phyloP scores from a whole-genome alignment of 2,113 vertebrate genomes.

The Sturnira hondurensis region DNA sequence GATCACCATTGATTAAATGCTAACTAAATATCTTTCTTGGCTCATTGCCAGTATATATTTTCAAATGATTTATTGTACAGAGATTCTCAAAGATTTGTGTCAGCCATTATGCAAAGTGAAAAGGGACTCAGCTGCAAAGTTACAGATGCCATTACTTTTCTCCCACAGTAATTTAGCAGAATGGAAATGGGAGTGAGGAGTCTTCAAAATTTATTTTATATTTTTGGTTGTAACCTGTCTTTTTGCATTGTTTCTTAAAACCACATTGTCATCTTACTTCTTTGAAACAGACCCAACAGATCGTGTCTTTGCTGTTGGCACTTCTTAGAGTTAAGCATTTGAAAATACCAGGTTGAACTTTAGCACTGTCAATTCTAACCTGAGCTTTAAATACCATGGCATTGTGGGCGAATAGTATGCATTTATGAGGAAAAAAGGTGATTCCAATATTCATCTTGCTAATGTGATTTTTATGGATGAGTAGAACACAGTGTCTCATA shows the following conservation, averaged over 20 bases:
- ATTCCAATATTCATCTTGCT: background rate
- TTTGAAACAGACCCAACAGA: background rate
- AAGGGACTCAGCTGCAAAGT: background rate
- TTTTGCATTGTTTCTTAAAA: background rate
- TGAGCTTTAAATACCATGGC: conserved; percentile 31
- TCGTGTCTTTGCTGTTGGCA: background rate
- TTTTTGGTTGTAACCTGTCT: background rate
- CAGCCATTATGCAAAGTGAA: background rate
- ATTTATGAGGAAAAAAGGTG: background rate
- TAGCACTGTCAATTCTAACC: background rate
- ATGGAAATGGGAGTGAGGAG: background rate
- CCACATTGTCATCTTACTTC: background rate
- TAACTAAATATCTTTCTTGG: background rate
- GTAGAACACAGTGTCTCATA: background rate
- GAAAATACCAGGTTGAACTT: conserved; percentile 41
- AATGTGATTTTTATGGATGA: background rate
- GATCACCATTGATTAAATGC: background rate
- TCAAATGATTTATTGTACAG: conserved; percentile 30
- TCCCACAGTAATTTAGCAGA: background rate
- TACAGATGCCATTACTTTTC: background rate
- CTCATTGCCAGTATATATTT: background rate
- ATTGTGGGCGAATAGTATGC: background rate
- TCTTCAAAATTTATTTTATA: background rate
- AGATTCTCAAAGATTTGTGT: conserved; percentile 5
- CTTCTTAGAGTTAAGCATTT: background rate